Evolutionary conservation across 2,888 invertebrate genomes (phyloP), one percentile per base, ranked within the genome.

Genomic region (Phlogophora meticulosa): DNA sequence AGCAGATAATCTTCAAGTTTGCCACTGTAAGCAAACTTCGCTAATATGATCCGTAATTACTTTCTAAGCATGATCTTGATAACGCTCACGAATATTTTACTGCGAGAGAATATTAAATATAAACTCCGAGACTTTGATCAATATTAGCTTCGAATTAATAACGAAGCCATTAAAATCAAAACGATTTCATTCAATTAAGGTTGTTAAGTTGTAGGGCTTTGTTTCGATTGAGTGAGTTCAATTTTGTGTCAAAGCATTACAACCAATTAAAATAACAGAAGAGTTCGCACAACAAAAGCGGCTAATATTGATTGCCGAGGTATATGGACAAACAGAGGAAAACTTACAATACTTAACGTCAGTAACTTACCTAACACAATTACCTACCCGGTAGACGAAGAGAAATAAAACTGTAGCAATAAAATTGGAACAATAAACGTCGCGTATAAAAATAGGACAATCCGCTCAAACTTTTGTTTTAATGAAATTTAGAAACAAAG

Each of bases 1-100:
- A 91, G 90, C 83, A 91, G 91, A 92, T 92, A 92, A 93, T 92
- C 92, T 91, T 79, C 85, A 90, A 92, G 90, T 92, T 93, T 91
- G 91, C 88, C 88, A 87, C 86, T 88, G 83, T 81, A 79, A 85
- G 82, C 85, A 84, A 92, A 92, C 88, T 93, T 88, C 62, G 67
- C 86, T 91, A 88, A 91, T 87, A 85, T 85, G 85, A 91, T 90
- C 87, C 83, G 70, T 88, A 90, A 91, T 91, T 89, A 91, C 87
- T 88, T 90, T 86, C 77, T 70, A 68, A 84, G 86, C 81, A 80
- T 79, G 80, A 83, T 87, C 82, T 78, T 83, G 79, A 86, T 83
- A 84, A 78, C 69, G 56, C 32, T 68, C 46, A 56, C 69, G 63
- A 65, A 74, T 66, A 76, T 69, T 77, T 70, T 59, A 65, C 63